Evolutionary conservation across 2,113 vertebrate genomes (phyloP).

Genomic region (Plectropomus leopardus): DNA sequence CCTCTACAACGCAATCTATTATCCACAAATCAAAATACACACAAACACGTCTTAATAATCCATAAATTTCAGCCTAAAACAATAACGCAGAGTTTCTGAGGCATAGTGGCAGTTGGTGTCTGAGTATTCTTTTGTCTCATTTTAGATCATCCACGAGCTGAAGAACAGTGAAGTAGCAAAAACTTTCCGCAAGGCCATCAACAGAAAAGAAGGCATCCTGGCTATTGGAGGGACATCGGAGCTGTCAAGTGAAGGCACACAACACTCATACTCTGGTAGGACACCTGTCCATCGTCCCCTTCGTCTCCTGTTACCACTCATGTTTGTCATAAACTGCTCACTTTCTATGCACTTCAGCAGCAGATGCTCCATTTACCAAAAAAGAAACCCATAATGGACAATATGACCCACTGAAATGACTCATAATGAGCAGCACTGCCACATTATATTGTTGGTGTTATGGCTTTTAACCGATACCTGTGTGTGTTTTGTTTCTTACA

Average conservation of each 20-base stretch:
- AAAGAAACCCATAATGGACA: neutral
- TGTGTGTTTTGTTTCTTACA: conserved; percentile 68
- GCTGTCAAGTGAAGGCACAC: conserved; percentile 94
- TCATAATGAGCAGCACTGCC: neutral
- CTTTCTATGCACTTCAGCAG: conserved; percentile 25
- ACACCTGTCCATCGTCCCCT: neutral
- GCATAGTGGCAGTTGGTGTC: neutral
- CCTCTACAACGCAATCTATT: neutral
- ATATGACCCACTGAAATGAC: conserved; percentile 14
- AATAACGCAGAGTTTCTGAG: neutral
- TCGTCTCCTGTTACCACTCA: neutral
- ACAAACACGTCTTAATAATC: neutral
- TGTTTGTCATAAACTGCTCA: conserved; percentile 31
- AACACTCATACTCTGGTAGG: conserved; percentile 92
- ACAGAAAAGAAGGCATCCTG: conserved; percentile 96
- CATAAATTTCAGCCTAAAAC: neutral
- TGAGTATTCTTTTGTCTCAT: neutral
- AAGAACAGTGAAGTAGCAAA: conserved; percentile 94
- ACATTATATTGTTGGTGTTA: neutral
- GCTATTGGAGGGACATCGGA: conserved; percentile 95
- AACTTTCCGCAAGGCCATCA: conserved; percentile 94
- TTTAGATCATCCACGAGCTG: conserved; percentile 93
- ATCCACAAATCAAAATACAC: neutral
- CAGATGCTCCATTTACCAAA: conserved; percentile 8
- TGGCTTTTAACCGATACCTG: conserved; percentile 1